Percentiles rank a stretch among this genome's conserved stretches.
phyloP scores from a whole-genome alignment of 1,140 invertebrate genomes.

The Homarus americanus region DNA sequence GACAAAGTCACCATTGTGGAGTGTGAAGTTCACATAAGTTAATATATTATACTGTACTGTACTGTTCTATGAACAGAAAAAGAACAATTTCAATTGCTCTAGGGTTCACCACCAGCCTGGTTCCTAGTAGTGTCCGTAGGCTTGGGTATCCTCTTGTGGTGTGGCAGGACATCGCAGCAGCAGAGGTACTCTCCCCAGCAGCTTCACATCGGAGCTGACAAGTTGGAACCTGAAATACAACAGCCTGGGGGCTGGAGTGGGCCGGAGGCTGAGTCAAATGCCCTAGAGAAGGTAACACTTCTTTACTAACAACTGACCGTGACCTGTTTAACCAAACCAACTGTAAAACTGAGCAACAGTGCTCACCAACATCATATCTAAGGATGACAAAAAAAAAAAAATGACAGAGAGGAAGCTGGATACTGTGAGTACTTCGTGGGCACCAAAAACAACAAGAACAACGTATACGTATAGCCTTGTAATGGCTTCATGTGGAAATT shows the following conservation, averaged over 20 bases:
- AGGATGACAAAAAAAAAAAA: constrained; percentile 16
- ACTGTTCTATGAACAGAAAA: no score
- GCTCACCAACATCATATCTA: constrained; percentile 21
- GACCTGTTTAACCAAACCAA: constrained; percentile 23
- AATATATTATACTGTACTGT: no score
- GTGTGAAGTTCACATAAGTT: no score
- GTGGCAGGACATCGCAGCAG: constrained; percentile 17
- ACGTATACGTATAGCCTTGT: neutral
- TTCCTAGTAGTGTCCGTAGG: constrained; percentile 42
- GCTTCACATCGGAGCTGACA: constrained; percentile 23
- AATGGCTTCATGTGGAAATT: neutral
- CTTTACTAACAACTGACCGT: constrained; percentile 38
- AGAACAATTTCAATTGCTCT: no score
- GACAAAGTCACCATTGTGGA: no score
- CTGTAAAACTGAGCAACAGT: constrained; percentile 7
- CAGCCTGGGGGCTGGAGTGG: constrained; percentile 63
- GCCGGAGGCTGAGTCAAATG: constrained; percentile 42
- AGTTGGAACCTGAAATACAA: constrained; percentile 62
- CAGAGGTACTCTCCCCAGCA: constrained; percentile 20
- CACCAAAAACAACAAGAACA: constrained; percentile 16
- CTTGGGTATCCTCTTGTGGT: constrained; percentile 41
- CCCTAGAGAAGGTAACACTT: constrained; percentile 15
- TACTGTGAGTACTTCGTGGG: constrained; percentile 19
- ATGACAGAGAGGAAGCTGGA: neutral
- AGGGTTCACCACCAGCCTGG: constrained; percentile 36